phyloP scores from a whole-genome alignment of 2,797 vertebrate species.

The Brotula barbata region DNA sequence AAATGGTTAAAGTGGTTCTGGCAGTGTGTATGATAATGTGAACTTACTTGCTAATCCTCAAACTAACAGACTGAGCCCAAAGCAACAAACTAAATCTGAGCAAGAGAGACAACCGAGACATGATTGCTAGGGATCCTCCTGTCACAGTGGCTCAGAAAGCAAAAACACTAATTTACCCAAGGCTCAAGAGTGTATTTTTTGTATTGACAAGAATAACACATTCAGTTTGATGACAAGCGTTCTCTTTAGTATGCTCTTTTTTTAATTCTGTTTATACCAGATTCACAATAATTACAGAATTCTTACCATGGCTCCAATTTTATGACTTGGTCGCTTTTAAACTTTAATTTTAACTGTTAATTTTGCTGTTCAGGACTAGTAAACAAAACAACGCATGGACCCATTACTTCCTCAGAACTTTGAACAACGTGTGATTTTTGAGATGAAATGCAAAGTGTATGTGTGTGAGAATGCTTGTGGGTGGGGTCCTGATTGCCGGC shows the following conservation, averaged over 20 bases:
- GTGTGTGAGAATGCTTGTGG: too few relatives aligned
- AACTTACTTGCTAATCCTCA: conserved; percentile 26
- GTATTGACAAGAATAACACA: not conserved
- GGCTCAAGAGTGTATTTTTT: not conserved
- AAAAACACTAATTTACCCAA: not conserved
- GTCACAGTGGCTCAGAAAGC: conserved; percentile 21
- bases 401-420: too few relatives aligned
- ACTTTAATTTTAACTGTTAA: not conserved
- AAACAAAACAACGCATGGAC: too few relatives aligned
- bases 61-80: conserved; percentile 26
- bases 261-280: not conserved
- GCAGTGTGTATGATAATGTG: conserved; percentile 33
- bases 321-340: too few relatives aligned
- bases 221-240: not conserved
- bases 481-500: too few relatives aligned
- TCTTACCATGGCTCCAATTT: not conserved
- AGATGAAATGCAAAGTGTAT: too few relatives aligned
- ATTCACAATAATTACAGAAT: not conserved
- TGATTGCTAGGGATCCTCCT: conserved; percentile 18
- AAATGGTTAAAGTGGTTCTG: conserved; percentile 19
- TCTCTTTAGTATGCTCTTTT: not conserved
- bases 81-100: conserved; percentile 34
- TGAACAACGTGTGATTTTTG: too few relatives aligned
- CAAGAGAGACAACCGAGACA: conserved; percentile 28
- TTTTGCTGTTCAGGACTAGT: too few relatives aligned